Evolutionary conservation across 2,113 vertebrate species (phyloP).

Genomic region (Percina caprodes): DNA sequence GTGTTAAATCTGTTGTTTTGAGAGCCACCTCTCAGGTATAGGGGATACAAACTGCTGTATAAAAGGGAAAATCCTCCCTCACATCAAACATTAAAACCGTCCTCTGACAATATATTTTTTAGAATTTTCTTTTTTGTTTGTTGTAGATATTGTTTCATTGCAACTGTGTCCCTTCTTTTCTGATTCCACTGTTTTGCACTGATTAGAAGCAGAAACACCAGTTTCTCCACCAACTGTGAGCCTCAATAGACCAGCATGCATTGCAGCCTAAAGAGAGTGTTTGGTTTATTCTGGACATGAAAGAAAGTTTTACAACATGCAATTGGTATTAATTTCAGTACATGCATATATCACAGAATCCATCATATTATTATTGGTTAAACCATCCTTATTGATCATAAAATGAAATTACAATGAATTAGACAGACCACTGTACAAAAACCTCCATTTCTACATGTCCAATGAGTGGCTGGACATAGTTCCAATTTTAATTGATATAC

Average conservation of each 20-base stretch:
- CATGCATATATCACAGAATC: not conserved
- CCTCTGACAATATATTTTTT: constrained; percentile 20
- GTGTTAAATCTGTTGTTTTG: constrained; percentile 45
- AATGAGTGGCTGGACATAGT: not conserved
- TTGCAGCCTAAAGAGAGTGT: not conserved
- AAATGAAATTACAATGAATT: not conserved
- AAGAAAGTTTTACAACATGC: not conserved
- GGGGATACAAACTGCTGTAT: constrained; percentile 21
- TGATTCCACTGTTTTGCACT: not conserved
- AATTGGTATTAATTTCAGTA: too few species aligned
- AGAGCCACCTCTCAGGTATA: constrained; percentile 45
- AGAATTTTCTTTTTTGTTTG: constrained; percentile 12
- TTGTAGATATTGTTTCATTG: not conserved
- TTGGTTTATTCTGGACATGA: not conserved
- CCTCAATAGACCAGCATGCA: constrained; percentile 6
- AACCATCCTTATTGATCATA: not conserved
- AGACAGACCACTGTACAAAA: not conserved
- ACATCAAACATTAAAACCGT: constrained; percentile 22
- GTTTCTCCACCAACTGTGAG: too few species aligned
- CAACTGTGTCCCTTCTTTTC: not conserved
- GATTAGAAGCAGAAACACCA: not conserved
- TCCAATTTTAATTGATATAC: not conserved
- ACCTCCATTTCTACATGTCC: not conserved
- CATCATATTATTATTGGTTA: not conserved
- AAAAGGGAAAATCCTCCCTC: constrained; percentile 26